phyloP scores from a whole-genome alignment of 1,140 invertebrate species.

The Neodiprion fabricii region DNA sequence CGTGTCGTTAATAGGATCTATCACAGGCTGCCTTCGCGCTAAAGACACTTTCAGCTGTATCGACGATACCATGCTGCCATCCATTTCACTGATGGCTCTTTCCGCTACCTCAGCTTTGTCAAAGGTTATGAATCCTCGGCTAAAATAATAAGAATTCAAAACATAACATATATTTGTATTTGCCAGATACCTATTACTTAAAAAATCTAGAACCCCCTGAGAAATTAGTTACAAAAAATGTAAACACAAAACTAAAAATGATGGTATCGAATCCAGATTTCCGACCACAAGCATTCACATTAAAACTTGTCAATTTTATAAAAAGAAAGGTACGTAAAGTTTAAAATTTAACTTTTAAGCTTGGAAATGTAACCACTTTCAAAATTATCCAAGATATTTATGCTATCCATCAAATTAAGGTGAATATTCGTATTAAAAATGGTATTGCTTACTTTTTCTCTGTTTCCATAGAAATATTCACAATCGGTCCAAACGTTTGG shows the following conservation, averaged over 20 bases:
- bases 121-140: constrained; percentile 92
- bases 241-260: constrained; percentile 12
- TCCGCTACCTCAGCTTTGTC: constrained; percentile 87
- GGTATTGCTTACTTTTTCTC: constrained; percentile 76
- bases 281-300: no score
- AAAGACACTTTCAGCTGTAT: constrained; percentile 82
- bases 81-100: constrained; percentile 86
- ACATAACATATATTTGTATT: constrained; percentile 7
- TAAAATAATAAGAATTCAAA: constrained; percentile 56
- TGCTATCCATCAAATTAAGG: no score
- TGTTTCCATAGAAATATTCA: constrained; percentile 89
- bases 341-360: no score
- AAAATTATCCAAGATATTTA: no score
- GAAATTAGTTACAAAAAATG: background rate
- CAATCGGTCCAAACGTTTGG: constrained; percentile 78
- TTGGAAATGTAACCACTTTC: no score
- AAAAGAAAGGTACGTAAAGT: no score
- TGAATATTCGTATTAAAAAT: constrained; percentile 1
- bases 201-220: background rate
- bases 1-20: constrained; percentile 80
- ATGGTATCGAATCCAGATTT: no score
- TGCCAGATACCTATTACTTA: background rate
- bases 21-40: constrained; percentile 81
- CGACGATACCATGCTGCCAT: constrained; percentile 80
- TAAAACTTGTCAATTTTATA: no score